phyloP scores from a whole-genome alignment of 2,888 invertebrate species.

The Meandrusa payeni region DNA sequence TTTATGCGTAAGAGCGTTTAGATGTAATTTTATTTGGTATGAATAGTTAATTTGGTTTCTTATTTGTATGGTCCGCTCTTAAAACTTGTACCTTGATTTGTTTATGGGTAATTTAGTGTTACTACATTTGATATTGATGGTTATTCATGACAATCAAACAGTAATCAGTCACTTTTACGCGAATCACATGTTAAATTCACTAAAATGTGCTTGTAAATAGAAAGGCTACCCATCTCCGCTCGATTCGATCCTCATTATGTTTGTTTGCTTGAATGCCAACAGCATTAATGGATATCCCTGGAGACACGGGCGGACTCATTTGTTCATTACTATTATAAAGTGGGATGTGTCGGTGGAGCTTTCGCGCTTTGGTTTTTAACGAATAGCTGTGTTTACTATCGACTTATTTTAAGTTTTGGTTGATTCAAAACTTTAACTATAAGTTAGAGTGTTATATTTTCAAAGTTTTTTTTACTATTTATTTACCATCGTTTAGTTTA shows the following conservation, averaged over 20 bases:
- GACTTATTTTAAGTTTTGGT: slow-evolving; percentile 79
- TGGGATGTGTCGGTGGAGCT: slow-evolving; percentile 37
- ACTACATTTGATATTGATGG: slow-evolving; percentile 68
- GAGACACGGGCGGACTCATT: slow-evolving; percentile 45
- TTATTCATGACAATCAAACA: slow-evolving; percentile 72
- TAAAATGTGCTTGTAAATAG: slow-evolving; percentile 53
- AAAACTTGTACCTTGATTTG: slow-evolving; percentile 77
- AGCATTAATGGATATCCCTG: slow-evolving; percentile 60
- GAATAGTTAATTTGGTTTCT: slow-evolving; percentile 70
- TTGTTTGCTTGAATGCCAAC: slow-evolving; percentile 68
- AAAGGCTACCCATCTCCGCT: slow-evolving; percentile 55
- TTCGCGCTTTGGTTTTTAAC: slow-evolving; percentile 43
- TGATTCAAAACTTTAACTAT: slow-evolving; percentile 79
- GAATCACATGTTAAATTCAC: slow-evolving; percentile 39
- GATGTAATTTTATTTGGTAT: slow-evolving; percentile 78
- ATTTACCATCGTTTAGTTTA: slow-evolving; percentile 59
- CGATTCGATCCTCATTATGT: slow-evolving; percentile 66
- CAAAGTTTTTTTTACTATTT: slow-evolving; percentile 59
- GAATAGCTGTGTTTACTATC: slow-evolving; percentile 60
- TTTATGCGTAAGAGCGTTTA: slow-evolving; percentile 76
- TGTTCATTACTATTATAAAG: slow-evolving; percentile 32
- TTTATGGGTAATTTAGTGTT: slow-evolving; percentile 69
- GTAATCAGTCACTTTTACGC: slow-evolving; percentile 45
- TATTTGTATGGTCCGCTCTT: slow-evolving; percentile 66
- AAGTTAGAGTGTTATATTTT: slow-evolving; percentile 75